These are phyloP conservation scores for Paracentrotus lividus DNA, from an alignment of 53 echinoderm and acorn worm genomes.

Conservation along the genomic window DNA sequence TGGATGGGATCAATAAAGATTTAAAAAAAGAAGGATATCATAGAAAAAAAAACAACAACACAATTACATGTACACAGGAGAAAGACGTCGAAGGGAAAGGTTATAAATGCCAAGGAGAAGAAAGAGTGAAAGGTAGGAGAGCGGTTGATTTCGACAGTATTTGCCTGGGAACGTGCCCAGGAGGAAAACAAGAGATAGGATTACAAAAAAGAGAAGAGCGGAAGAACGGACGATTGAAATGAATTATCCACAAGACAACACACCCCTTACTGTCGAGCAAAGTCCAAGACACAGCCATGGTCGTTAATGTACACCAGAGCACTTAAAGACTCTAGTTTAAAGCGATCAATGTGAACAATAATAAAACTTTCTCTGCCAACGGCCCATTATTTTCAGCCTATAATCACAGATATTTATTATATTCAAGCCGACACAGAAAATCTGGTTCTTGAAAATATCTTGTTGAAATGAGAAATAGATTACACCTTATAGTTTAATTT, in stretches of 20 bases:
- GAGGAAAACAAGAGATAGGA: neutral
- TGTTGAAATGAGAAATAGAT: neutral
- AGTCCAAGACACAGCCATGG: neutral
- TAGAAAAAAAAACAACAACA: no score
- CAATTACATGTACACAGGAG: no score
- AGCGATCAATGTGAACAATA: neutral
- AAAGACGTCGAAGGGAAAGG: no score
- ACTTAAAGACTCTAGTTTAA: neutral
- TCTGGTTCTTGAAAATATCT: neutral
- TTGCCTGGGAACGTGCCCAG: no score
- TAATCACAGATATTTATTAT: no score
- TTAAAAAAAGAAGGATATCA: no score
- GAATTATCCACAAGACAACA: conserved; percentile 13
- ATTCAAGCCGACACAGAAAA: neutral
- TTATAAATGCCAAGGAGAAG: no score
- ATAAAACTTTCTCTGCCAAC: neutral
- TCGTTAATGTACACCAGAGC: conserved; percentile 11
- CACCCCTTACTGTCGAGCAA: conserved; percentile 18
- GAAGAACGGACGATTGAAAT: conserved; percentile 2
- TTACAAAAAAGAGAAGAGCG: neutral
- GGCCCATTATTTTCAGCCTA: neutral
- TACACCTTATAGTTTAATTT: neutral
- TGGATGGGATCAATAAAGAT: no score
- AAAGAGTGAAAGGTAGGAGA: neutral
- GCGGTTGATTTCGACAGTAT: no score